These are phyloP conservation scores for Lanius ludovicianus DNA, from an alignment of 2,113 vertebrate species.

Conservation along the genomic window DNA sequence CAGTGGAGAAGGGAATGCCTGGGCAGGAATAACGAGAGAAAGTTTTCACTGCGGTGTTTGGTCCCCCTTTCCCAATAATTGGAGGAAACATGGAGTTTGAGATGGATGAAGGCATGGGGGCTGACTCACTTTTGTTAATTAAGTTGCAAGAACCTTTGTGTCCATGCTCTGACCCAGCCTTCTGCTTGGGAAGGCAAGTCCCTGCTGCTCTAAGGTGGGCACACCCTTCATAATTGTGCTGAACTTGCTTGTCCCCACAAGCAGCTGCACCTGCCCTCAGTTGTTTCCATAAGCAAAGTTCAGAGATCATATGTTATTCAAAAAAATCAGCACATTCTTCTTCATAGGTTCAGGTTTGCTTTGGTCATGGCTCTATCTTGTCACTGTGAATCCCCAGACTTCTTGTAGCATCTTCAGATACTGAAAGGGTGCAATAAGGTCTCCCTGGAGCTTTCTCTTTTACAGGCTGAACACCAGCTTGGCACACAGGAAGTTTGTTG, in stretches of 20 bases:
- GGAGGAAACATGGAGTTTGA: background rate
- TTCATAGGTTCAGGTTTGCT: background rate
- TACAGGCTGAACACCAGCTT: background rate
- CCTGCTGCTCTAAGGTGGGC: background rate
- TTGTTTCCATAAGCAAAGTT: background rate
- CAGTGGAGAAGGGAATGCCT: background rate
- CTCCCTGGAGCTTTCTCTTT: background rate
- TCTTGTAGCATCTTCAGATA: background rate
- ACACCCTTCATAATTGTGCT: background rate
- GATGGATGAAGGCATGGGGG: background rate
- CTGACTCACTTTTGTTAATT: background rate
- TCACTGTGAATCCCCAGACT: background rate
- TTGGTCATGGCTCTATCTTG: background rate
- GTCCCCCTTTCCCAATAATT: background rate
- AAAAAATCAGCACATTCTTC: background rate
- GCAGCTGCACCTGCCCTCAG: background rate
- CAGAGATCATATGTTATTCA: background rate
- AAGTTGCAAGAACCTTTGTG: background rate
- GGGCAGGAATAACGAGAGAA: background rate
- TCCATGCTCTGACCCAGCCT: background rate
- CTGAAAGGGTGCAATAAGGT: background rate
- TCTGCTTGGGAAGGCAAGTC: background rate
- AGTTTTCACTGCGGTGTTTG: background rate
- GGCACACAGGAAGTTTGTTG: background rate
- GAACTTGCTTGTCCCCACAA: background rate